A percentile compares a stretch with the other conserved stretches of the same genome.
Conservation (phyloP, 2,113 vertebrate genomes). For the Athene noctua region DNA sequence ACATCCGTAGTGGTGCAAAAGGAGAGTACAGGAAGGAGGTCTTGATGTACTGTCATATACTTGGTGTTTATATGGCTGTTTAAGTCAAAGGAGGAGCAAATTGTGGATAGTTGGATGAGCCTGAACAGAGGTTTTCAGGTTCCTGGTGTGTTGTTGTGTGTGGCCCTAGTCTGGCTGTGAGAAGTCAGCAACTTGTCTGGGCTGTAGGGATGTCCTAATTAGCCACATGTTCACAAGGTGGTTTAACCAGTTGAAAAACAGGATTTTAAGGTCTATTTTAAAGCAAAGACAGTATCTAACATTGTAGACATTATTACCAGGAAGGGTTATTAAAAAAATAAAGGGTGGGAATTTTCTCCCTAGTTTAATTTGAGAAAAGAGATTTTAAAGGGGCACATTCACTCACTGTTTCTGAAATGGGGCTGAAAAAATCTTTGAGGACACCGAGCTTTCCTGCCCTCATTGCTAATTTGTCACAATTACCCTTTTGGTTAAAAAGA, state of each 20-base stretch:
- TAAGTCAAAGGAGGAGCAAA: neutral
- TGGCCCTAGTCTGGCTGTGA: fast-evolving
- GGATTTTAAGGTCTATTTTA: conserved; percentile 2
- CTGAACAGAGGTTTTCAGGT: neutral
- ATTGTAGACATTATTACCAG: neutral
- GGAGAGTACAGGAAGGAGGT: neutral
- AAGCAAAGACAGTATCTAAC: neutral
- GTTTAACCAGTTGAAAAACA: neutral
- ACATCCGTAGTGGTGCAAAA: fast-evolving
- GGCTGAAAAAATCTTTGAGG: neutral
- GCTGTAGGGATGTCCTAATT: neutral
- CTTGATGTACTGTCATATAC: neutral
- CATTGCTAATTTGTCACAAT: neutral
- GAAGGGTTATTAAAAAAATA: neutral
- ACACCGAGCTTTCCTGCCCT: neutral
- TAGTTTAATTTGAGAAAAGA: neutral
- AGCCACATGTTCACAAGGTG: neutral
- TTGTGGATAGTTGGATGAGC: neutral
- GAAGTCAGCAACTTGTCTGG: neutral
- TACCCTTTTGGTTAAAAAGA: neutral
- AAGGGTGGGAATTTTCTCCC: neutral
- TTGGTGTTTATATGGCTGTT: neutral
- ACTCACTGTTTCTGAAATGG: neutral
- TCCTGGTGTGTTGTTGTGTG: neutral
- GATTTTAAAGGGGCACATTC: neutral